These are phyloP conservation scores for Drosophila athabasca DNA, from an alignment of 1,140 invertebrate genomes.

Conservation along the genomic window DNA sequence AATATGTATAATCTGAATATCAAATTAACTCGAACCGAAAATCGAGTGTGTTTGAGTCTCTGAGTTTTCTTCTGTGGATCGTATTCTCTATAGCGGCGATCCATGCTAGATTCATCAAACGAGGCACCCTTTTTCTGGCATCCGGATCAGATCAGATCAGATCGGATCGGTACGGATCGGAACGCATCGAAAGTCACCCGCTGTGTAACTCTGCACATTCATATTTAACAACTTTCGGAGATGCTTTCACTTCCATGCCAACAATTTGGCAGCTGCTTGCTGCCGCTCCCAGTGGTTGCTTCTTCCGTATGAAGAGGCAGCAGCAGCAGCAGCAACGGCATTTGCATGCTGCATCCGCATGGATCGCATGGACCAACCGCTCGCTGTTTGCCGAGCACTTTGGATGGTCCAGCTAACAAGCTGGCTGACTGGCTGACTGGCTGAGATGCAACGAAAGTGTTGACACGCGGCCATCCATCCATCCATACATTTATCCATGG, in stretches of 20 bases:
- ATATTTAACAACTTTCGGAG: conserved; percentile 74
- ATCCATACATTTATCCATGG: not conserved
- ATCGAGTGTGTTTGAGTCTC: no score
- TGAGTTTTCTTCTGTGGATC: no score
- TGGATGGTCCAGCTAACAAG: conserved; percentile 16
- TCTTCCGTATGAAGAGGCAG: conserved; percentile 38
- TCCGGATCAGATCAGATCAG: no score
- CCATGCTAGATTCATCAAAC: not conserved
- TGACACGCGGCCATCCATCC: not conserved
- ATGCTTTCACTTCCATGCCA: conserved; percentile 74
- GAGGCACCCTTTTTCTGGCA: no score
- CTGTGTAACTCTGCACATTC: conserved; percentile 42
- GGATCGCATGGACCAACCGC: not conserved
- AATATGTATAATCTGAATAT: not conserved
- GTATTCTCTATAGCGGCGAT: no score
- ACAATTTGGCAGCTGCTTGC: conserved; percentile 56
- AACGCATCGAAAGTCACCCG: conserved; percentile 8
- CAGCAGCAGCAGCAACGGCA: conserved; percentile 15
- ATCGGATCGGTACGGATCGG: no score
- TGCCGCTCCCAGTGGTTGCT: conserved; percentile 27
- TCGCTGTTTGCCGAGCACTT: conserved; percentile 18
- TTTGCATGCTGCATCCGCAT: conserved; percentile 35
- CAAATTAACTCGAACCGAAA: no score
- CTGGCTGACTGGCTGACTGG: conserved; percentile 8
- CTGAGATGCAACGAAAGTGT: conserved; percentile 13